phyloP scores from a whole-genome alignment of 2,888 invertebrate genomes.

The Lamproptera curius region DNA sequence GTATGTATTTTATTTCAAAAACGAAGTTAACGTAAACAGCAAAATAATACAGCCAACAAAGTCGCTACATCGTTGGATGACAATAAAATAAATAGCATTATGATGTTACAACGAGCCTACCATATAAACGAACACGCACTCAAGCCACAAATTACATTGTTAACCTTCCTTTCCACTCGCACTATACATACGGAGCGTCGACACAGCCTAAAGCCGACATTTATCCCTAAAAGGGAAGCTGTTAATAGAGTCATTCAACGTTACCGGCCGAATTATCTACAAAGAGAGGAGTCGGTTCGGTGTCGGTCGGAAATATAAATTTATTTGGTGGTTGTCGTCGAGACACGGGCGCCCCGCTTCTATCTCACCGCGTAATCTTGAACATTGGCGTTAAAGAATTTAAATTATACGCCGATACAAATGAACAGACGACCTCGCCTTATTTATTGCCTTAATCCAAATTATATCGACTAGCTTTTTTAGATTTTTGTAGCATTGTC shows the following conservation, averaged over 20 bases:
- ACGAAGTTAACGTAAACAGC: too few relatives aligned
- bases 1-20: constrained; percentile 3
- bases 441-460: constrained; percentile 76
- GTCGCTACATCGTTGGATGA: constrained; percentile 11
- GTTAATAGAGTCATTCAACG: constrained; percentile 78
- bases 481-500: constrained; percentile 57
- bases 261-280: constrained; percentile 77
- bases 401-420: constrained; percentile 78
- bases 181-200: constrained; percentile 54
- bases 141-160: constrained; percentile 16
- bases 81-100: constrained; percentile 11
- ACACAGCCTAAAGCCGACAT: constrained; percentile 64
- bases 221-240: constrained; percentile 77
- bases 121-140: constrained; percentile 14
- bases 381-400: constrained; percentile 79
- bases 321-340: constrained; percentile 72
- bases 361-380: constrained; percentile 75
- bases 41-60: constrained; percentile 3
- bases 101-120: not conserved
- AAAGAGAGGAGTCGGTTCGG: constrained; percentile 68
- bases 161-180: constrained; percentile 11
- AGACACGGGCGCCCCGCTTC: constrained; percentile 73
- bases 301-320: constrained; percentile 76
- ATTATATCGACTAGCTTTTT: constrained; percentile 72
- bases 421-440: constrained; percentile 71